Conservation (phyloP, 2,888 invertebrate genomes). For the Odontocerum albicorne region DNA sequence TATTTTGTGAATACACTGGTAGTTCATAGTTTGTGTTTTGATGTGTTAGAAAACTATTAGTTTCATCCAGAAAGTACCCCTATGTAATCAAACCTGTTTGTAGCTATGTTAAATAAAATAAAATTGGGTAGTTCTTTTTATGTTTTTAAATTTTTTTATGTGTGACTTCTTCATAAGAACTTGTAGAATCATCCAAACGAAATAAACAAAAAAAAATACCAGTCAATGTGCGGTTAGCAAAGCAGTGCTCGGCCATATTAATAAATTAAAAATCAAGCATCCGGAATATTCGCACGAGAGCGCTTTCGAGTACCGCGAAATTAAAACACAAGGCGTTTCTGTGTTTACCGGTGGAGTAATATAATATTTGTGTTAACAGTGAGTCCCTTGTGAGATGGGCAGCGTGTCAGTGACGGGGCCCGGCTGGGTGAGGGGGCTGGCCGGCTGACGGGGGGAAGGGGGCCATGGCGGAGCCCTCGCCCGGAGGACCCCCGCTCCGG, state of each 20-base stretch:
- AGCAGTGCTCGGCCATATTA: no score
- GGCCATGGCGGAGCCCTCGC: slow-evolving; percentile 47
- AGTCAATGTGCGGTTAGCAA: no score
- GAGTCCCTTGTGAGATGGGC: background rate
- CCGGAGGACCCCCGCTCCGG: slow-evolving; percentile 41
- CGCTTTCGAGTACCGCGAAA: background rate
- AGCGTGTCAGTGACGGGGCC: background rate
- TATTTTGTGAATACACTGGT: slow-evolving; percentile 1
- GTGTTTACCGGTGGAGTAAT: background rate
- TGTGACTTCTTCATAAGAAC: no score
- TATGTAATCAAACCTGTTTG: no score
- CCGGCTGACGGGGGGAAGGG: slow-evolving; percentile 14
- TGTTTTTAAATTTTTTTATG: no score
- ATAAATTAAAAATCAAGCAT: background rate
- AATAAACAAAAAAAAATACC: no score
- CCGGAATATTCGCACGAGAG: background rate
- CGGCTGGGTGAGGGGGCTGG: background rate
- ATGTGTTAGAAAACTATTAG: background rate
- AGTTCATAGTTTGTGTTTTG: no score
- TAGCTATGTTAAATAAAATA: no score
- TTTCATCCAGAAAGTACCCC: no score
- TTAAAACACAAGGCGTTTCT: background rate
- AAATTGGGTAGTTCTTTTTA: no score
- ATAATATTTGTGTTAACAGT: background rate
- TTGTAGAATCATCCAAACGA: no score